Evolutionary conservation across 1,140 invertebrate species (phyloP), one percentile per base, ranked within the genome.

Genomic region (Sinella curviseta): DNA sequence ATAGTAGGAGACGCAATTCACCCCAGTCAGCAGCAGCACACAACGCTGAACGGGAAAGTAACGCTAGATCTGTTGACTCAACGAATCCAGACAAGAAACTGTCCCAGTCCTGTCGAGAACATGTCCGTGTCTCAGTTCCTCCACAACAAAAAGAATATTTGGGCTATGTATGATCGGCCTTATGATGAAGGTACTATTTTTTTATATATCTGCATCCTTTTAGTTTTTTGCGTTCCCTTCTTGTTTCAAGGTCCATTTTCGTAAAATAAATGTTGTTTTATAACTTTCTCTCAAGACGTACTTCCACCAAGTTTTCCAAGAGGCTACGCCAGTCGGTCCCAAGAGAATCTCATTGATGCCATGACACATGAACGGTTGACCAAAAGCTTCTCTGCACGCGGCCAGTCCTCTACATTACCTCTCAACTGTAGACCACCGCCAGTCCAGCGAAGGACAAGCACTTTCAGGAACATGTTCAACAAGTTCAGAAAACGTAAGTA

Each of bases 381-480:
- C n/a, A 80, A 80, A 65, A 60, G 54, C 3, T 80, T 80, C 31
- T 70, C 75, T 4, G 70, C 79, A n/a, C 78, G 78, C 24, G 81
- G 81, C 36, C 81, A 81, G 33, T 74, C 82, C 30, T 80, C 80
- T n/a, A 83, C 82, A 39, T 55, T 83, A 31, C 82, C 82, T 8
- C 48, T 81, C 1, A 83, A 83, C 65, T 76, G 76, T 39, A 35
- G 82, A 30, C 78, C 82, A 67, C 82, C 82, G 20, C 26, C 67
- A 14, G 39, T 39, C n/a, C 65, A 48, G 57, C 39, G 79, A 20
- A 76, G 82, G 33, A 60, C 70, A 28, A 78, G 80, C 67, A 77
- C 82, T n/a, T 78, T 83, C 35, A 55, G 82, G 74, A 82, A 79
- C 31, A 82, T 82, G 81, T 78, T 82, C 70, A 82, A 73, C 57